A percentile compares a stretch with the other conserved stretches of the same genome.
Conservation (phyloP, 1,140 invertebrate species). For the Zeugodacus cucurbitae region DNA sequence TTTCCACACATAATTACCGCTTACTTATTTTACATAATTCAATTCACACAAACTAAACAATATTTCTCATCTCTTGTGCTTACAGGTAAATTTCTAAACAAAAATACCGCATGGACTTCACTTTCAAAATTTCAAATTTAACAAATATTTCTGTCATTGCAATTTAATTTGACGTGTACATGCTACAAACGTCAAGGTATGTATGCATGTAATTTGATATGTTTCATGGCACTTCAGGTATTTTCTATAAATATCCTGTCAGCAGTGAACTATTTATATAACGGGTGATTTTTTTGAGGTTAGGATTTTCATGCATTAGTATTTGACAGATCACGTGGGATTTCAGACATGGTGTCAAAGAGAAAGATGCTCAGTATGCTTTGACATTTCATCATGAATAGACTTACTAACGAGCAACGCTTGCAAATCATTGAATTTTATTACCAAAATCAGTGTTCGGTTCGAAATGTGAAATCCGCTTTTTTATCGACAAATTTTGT, state of each 20-base stretch:
- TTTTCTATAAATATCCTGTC: not conserved
- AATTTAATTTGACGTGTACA: not conserved
- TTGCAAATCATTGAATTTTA: no score
- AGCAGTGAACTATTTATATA: not conserved
- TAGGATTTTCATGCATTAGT: no score
- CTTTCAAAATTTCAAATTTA: not conserved
- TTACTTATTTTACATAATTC: not conserved
- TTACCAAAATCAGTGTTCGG: no score
- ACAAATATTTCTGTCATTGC: not conserved
- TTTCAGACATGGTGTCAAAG: no score
- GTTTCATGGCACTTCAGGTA: not conserved
- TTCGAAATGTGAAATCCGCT: no score
- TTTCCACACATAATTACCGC: no score
- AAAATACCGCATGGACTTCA: not conserved
- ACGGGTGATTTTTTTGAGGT: no score
- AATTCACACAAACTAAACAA: not conserved
- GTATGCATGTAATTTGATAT: conserved; percentile 10
- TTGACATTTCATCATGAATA: no score
- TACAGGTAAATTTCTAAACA: not conserved
- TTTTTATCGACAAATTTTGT: no score
- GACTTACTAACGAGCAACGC: no score
- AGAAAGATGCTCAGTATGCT: no score
- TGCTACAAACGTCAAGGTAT: not conserved
- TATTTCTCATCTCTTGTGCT: not conserved
- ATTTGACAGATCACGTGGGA: no score